Conservation (phyloP, 37 sponge, comb jelly and placozoan genomes). For the Oscarella lobularis region DNA sequence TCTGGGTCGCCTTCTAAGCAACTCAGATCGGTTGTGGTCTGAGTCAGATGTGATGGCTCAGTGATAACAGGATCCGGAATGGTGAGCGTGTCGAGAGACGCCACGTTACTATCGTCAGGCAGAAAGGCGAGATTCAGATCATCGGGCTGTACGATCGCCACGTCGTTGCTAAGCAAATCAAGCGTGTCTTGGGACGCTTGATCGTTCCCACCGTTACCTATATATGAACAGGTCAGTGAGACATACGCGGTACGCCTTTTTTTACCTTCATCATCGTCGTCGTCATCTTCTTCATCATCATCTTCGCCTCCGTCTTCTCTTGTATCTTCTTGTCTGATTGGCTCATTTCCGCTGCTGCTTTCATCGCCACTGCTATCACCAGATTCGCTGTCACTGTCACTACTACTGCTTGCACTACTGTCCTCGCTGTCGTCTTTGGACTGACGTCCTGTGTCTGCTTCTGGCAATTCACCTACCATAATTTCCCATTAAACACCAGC, state of each 20-base stretch:
- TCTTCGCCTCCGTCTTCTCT: neutral
- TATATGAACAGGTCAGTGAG: neutral
- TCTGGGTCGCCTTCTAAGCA: neutral
- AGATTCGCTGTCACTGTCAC: conserved; percentile 1
- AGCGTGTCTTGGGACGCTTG: neutral
- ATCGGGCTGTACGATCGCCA: neutral
- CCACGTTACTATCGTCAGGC: neutral
- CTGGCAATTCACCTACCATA: too few relatives aligned
- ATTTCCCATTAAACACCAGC: too few relatives aligned
- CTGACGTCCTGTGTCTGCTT: too few relatives aligned
- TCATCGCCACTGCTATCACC: neutral
- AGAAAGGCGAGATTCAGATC: neutral
- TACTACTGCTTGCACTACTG: neutral
- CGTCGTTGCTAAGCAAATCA: neutral
- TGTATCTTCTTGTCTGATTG: neutral
- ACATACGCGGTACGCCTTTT: neutral
- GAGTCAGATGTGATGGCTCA: neutral
- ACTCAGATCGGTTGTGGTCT: neutral
- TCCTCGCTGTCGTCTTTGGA: too few relatives aligned
- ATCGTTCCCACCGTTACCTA: neutral
- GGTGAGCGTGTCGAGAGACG: too few relatives aligned
- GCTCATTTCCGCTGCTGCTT: neutral
- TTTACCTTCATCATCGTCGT: neutral
- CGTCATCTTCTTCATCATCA: neutral
- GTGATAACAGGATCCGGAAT: neutral